Percentiles rank a stretch among this genome's conserved stretches.
Conservation (phyloP, 2,888 invertebrate genomes). For the Pegoplata infirma region DNA sequence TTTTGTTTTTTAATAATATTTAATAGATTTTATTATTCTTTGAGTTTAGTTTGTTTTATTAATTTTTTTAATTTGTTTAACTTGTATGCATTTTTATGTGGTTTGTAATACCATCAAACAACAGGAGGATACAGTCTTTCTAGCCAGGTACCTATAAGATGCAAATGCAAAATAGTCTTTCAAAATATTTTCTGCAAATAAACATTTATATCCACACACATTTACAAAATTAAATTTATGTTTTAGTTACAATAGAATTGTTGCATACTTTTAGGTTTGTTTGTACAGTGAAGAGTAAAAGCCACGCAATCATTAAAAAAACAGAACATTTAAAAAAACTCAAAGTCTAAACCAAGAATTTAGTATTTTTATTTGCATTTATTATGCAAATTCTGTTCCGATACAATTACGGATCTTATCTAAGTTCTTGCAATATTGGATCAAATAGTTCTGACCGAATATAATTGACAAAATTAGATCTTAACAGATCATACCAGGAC, state of each 20-base stretch:
- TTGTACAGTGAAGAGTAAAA: conserved; percentile 23
- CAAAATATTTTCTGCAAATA: conserved; percentile 61
- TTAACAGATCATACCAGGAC: no score
- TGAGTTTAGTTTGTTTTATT: conserved; percentile 18
- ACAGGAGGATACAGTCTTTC: conserved; percentile 79
- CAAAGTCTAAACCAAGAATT: no score
- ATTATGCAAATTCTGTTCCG: no score
- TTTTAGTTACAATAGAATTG: neutral
- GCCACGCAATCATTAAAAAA: neutral
- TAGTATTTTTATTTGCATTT: no score
- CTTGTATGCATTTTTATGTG: conserved; percentile 68
- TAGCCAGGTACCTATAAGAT: conserved; percentile 77
- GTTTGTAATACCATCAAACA: conserved; percentile 78
- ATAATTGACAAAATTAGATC: no score
- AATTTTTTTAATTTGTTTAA: conserved; percentile 15
- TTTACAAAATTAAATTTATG: neutral
- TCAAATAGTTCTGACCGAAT: no score
- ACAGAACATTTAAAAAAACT: neutral
- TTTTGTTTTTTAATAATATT: no score
- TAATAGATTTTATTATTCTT: no score
- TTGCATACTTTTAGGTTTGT: conserved; percentile 27
- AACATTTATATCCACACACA: conserved; percentile 21
- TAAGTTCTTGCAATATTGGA: no score
- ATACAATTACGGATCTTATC: no score
- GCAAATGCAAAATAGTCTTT: conserved; percentile 64